These are phyloP conservation scores for Brachionus manjavacas DNA, from an alignment of 1,140 invertebrate species.

Conservation along the genomic window DNA sequence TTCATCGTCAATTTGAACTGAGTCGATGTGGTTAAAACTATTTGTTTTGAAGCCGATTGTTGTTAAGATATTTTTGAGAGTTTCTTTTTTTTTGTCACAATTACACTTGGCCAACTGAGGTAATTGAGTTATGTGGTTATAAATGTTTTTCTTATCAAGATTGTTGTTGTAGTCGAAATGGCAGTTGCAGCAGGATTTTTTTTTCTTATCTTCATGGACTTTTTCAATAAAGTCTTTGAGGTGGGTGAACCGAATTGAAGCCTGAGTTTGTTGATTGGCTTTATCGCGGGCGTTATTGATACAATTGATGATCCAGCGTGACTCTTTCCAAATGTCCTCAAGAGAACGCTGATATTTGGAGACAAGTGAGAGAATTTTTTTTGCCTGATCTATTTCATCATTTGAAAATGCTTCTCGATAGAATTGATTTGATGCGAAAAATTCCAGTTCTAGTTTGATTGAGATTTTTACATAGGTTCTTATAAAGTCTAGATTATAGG, in stretches of 20 bases:
- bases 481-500: conserved; percentile 18
- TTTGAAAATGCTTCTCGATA: conserved; percentile 73
- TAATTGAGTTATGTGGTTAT: conserved; percentile 30
- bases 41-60: conserved; percentile 5
- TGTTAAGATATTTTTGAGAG: neutral
- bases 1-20: conserved; percentile 30
- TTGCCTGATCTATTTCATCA: conserved; percentile 74
- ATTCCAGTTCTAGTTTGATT: conserved; percentile 22
- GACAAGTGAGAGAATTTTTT: conserved; percentile 72
- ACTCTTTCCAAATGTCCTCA: conserved; percentile 74
- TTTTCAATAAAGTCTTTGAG: neutral
- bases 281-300: conserved; percentile 84
- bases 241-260: neutral
- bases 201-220: neutral
- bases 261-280: conserved; percentile 42
- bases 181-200: neutral
- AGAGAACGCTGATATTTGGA: conserved; percentile 51
- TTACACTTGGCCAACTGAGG: neutral
- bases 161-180: neutral
- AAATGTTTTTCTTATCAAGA: conserved; percentile 7
- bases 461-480: conserved; percentile 23
- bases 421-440: conserved; percentile 43
- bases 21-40: conserved; percentile 34
- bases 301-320: conserved; percentile 88
- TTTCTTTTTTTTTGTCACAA: neutral